Evolutionary conservation across 2,888 invertebrate genomes (phyloP).

Genomic region (Caenorhabditis becei): DNA sequence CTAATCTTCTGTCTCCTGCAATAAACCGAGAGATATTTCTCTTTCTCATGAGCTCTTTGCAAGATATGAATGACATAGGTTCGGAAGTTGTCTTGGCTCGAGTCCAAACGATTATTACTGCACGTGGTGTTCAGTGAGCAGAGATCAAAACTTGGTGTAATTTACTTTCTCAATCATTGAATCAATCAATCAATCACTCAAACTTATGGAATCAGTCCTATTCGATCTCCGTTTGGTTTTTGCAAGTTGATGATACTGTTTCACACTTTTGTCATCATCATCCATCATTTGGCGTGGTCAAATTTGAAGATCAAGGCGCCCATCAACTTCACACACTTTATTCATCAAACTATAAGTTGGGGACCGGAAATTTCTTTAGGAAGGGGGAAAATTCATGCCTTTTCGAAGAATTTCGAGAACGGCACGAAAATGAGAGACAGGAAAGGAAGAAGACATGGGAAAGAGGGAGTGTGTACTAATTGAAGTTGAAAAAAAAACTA

Average conservation of each 20-base stretch:
- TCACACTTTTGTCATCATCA: constrained; percentile 11
- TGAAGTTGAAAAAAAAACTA: constrained; percentile 29
- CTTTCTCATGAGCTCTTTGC: too few relatives aligned
- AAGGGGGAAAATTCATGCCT: background rate
- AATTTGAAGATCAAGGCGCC: background rate
- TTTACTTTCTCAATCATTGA: background rate
- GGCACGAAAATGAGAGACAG: background rate
- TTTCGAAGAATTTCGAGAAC: background rate
- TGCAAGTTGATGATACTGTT: constrained; percentile 4
- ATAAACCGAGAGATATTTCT: too few relatives aligned
- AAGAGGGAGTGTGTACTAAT: constrained; percentile 12
- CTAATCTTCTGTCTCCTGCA: too few relatives aligned
- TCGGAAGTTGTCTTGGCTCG: background rate
- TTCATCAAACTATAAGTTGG: background rate
- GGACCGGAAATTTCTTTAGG: background rate
- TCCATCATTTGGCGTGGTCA: constrained; percentile 21
- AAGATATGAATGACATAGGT: too few relatives aligned
- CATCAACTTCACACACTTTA: constrained; percentile 46
- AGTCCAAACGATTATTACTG: constrained; percentile 51
- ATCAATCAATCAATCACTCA: constrained; percentile 3
- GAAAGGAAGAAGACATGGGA: background rate
- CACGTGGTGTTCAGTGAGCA: constrained; percentile 25
- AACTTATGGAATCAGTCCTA: background rate
- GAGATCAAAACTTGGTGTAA: constrained; percentile 11
- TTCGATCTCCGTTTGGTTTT: background rate